phyloP scores from a whole-genome alignment of 1,140 invertebrate species.

The Diabrotica undecimpunctata region DNA sequence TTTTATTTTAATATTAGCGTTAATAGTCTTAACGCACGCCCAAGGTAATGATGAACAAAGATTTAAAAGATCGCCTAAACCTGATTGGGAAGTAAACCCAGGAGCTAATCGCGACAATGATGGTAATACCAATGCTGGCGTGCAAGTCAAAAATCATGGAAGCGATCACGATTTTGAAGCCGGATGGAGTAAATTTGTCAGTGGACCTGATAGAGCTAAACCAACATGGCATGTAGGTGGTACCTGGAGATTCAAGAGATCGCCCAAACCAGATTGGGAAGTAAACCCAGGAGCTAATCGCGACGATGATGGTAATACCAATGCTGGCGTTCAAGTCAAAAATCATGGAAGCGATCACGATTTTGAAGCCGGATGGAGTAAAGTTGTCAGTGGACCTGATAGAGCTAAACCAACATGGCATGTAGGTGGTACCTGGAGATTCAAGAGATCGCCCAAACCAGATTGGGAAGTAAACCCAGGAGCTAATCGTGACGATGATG shows the following conservation, averaged over 20 bases:
- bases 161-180: conserved; percentile 28
- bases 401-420: conserved; percentile 7
- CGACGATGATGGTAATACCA: conserved; percentile 25
- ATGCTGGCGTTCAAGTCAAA: conserved; percentile 13
- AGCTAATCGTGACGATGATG: conserved; percentile 20
- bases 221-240: conserved; percentile 31
- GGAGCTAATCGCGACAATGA: conserved; percentile 20
- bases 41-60: no score
- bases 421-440: conserved; percentile 6
- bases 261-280: conserved; percentile 22
- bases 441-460: neutral
- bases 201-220: conserved; percentile 25
- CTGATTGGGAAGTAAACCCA: conserved; percentile 23
- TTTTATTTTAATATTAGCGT: no score
- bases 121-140: conserved; percentile 24
- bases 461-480: conserved; percentile 25
- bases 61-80: neutral
- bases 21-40: no score
- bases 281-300: conserved; percentile 21
- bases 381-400: conserved; percentile 7
- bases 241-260: conserved; percentile 14
- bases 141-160: conserved; percentile 25
- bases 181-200: conserved; percentile 23
- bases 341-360: conserved; percentile 26
- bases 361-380: conserved; percentile 25